Conservation (phyloP, 2,888 invertebrate genomes). For the Smittia aterrima region DNA sequence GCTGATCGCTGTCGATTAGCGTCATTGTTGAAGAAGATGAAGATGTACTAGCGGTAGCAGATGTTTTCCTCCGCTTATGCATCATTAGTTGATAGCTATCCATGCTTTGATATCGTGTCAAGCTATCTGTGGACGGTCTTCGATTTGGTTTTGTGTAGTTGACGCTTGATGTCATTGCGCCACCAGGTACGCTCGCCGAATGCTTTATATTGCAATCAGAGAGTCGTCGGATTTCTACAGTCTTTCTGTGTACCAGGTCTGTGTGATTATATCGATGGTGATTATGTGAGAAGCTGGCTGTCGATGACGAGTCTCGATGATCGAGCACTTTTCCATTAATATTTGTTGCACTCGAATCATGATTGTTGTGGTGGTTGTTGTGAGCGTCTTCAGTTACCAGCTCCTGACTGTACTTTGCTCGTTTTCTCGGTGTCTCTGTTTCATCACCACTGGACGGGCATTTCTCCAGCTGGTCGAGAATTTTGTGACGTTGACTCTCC, state of each 20-base stretch:
- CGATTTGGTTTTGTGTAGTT: conserved; percentile 47
- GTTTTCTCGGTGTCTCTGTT: conserved; percentile 64
- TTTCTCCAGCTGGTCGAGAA: conserved; percentile 68
- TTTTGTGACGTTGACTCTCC: conserved; percentile 68
- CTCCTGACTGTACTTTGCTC: conserved; percentile 61
- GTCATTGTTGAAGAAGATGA: conserved; percentile 39
- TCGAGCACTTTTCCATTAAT: conserved; percentile 41
- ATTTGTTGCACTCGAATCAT: conserved; percentile 39
- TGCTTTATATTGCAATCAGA: conserved; percentile 54
- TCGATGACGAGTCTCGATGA: conserved; percentile 30
- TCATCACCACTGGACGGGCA: conserved; percentile 71
- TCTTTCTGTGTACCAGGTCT: conserved; percentile 47
- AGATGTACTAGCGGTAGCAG: conserved; percentile 43
- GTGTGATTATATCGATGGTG: conserved; percentile 21
- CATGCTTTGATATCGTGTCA: conserved; percentile 46
- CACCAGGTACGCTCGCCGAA: conserved; percentile 44
- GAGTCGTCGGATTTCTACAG: conserved; percentile 56
- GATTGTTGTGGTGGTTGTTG: not conserved
- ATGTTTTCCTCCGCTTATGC: conserved; percentile 44
- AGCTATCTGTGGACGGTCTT: conserved; percentile 57
- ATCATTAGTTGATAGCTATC: conserved; percentile 36
- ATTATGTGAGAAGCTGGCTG: not conserved
- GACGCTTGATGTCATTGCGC: conserved; percentile 45
- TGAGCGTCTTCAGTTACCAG: conserved; percentile 46
- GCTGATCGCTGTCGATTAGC: conserved; percentile 47